Evolutionary conservation across 2,797 vertebrate species (phyloP).

Genomic region (Acanthis flammea): DNA sequence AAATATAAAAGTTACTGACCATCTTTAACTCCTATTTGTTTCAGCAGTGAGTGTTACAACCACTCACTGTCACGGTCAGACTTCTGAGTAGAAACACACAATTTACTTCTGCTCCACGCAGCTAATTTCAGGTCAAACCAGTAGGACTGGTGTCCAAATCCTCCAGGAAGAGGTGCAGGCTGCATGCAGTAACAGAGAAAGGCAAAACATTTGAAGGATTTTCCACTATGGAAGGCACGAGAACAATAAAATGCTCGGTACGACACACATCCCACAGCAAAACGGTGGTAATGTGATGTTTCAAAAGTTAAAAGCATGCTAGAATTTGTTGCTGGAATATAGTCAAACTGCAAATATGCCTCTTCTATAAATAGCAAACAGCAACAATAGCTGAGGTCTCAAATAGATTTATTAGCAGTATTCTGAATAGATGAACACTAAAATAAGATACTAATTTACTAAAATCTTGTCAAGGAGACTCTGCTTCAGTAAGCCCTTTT

Average conservation of each 20-base stretch:
- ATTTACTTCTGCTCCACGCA: not conserved
- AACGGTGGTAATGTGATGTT: not conserved
- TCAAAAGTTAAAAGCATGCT: not conserved
- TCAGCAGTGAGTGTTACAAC: fast-evolving
- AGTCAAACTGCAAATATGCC: slow-evolving; percentile 10
- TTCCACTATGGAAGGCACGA: not conserved
- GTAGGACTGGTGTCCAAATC: not conserved
- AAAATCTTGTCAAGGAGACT: slow-evolving; percentile 57
- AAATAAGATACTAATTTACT: slow-evolving; percentile 58
- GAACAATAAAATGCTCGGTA: not conserved
- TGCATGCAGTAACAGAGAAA: not conserved
- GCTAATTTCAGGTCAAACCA: not conserved
- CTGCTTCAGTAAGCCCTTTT: slow-evolving; percentile 62
- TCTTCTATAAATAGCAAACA: slow-evolving; percentile 34
- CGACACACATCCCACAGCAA: not conserved
- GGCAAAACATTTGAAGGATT: not conserved
- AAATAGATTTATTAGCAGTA: slow-evolving; percentile 63
- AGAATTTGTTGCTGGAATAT: slow-evolving; percentile 28
- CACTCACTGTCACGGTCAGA: not conserved
- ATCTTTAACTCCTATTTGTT: not conserved
- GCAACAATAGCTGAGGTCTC: slow-evolving; percentile 29
- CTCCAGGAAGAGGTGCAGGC: not conserved
- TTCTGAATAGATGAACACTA: slow-evolving; percentile 40
- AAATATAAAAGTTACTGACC: not conserved
- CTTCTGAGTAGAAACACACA: not conserved